phyloP scores from a whole-genome alignment of 2,888 invertebrate species.

The Caenorhabditis japonica region DNA sequence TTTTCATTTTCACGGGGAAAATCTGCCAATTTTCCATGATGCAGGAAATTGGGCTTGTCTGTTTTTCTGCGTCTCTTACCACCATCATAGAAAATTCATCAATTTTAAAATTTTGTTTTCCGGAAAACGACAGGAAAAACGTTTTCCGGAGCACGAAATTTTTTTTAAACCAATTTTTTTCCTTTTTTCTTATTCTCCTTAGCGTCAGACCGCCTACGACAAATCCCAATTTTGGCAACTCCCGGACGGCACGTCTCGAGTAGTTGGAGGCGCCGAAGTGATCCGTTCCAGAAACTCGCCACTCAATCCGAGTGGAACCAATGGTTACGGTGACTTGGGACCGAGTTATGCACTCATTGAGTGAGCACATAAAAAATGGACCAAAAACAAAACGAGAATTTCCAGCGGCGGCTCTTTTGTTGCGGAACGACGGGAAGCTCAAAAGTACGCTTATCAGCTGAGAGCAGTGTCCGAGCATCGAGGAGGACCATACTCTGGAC shows the following conservation, averaged over 20 bases:
- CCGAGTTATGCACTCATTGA: slow-evolving; percentile 46
- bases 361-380: no score
- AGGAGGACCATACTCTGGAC: slow-evolving; percentile 90
- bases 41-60: no score
- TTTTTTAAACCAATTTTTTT: no score
- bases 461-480: slow-evolving; percentile 90
- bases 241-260: slow-evolving; percentile 61
- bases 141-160: no score
- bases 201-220: slow-evolving; percentile 57
- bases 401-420: slow-evolving; percentile 67
- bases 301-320: slow-evolving; percentile 13
- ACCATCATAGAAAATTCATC: no score
- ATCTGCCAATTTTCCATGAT: slow-evolving; percentile 4
- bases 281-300: slow-evolving; percentile 20
- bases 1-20: background rate
- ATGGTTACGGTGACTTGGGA: slow-evolving; percentile 37
- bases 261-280: slow-evolving; percentile 61
- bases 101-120: no score
- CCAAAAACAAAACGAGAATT: no score
- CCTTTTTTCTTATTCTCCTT: no score
- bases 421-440: slow-evolving; percentile 54
- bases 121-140: no score
- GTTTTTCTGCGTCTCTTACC: no score
- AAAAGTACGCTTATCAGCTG: slow-evolving; percentile 83
- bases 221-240: slow-evolving; percentile 44